Evolutionary conservation across 2,888 invertebrate genomes (phyloP).

Genomic region (Heliothis peltigera): DNA sequence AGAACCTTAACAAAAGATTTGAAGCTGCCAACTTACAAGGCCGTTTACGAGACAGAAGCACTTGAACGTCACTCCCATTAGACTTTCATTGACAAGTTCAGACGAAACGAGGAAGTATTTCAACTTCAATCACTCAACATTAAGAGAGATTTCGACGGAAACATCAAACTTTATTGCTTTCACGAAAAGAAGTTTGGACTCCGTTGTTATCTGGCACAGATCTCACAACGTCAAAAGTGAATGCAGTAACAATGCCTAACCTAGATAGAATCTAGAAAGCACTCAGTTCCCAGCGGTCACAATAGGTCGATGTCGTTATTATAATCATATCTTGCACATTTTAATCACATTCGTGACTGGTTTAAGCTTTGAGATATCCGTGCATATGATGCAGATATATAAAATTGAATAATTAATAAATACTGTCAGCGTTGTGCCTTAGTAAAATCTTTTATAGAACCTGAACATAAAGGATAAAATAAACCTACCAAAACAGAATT

Average conservation of each 20-base stretch:
- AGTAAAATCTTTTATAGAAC: too few relatives aligned
- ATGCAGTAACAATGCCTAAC: slow-evolving; percentile 43
- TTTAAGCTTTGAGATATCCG: neutral
- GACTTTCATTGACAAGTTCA: slow-evolving; percentile 3
- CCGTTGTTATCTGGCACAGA: slow-evolving; percentile 37
- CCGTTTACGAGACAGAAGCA: neutral
- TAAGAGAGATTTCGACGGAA: neutral
- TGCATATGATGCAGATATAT: too few relatives aligned
- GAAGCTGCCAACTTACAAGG: neutral
- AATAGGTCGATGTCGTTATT: slow-evolving; percentile 5
- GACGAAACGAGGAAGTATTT: slow-evolving; percentile 17
- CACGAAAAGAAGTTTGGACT: slow-evolving; percentile 28
- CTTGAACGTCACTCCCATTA: neutral
- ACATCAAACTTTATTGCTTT: slow-evolving; percentile 5
- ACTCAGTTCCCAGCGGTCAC: slow-evolving; percentile 29
- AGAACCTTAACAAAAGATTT: neutral
- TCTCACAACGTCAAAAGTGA: slow-evolving; percentile 45
- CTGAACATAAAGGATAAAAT: too few relatives aligned
- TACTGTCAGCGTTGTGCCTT: neutral
- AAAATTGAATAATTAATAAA: neutral
- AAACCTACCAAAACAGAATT: neutral
- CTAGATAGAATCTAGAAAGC: slow-evolving; percentile 56
- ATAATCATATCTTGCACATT: neutral
- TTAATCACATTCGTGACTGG: neutral
- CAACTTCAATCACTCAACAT: slow-evolving; percentile 7